Evolutionary conservation across 2,113 vertebrate species (phyloP), one percentile per base, ranked within the genome.

Genomic region (Larimichthys crocea): DNA sequence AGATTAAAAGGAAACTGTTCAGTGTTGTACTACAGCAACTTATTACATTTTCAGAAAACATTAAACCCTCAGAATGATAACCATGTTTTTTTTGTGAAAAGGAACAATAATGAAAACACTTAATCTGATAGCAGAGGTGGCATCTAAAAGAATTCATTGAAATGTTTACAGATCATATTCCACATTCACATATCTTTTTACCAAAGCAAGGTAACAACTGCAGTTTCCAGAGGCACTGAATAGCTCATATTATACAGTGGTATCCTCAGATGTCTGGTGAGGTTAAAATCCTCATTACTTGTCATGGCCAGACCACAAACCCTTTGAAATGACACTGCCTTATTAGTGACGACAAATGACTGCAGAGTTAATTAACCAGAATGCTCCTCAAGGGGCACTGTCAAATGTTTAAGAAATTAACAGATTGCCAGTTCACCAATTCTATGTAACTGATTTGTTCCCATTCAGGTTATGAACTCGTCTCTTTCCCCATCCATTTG

Each of bases 381-480:
- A 92, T 88, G 79, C 79, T 93, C 92, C 94, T 93, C 87, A 70
- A 82, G 93, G 91, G 91, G 79, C 87, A 85, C 89, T 89, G 86
- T 93, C 86, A 92, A 93, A 94, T 93, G 92, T 94, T 94, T 91
- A 93, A 91, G 90, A 93, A 94, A 93, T 93, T 75, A 93, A 93
- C 88, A 90, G 83, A 91, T 91, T 93, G 89, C 90, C 87, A 89
- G 87, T 93, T 92, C 83, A 84, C 85, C 85, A 89, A 90, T 91
- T 94, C 91, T 69, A 81, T 79, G 74, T 92, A 95, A 95, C 92
- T 94, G 93, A 94, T 95, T 94, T 91, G 91, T 89, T 93, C 91
- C 88, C 80, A 85, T 93, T 91, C 83, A 85, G 82, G 83, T 88
- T 89, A 86, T 86, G 91, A 91, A 89, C 88, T 79, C 61, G 15